These are phyloP conservation scores for Pygocentrus nattereri DNA, from an alignment of 2,797 vertebrate species.

Conservation along the genomic window DNA sequence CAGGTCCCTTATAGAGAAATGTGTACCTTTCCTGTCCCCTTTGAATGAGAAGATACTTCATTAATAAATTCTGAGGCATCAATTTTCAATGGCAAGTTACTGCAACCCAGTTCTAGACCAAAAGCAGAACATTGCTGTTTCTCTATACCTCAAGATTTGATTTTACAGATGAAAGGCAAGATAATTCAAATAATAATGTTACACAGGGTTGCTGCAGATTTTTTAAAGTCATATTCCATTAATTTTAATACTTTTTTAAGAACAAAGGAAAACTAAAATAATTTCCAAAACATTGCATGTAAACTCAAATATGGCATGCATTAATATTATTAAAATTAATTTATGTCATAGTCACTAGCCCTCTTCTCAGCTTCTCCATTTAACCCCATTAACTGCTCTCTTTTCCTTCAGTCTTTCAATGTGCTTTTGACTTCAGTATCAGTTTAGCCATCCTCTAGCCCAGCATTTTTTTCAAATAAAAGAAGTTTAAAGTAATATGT, in stretches of 20 bases:
- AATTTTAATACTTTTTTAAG: background rate
- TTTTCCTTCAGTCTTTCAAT: too few relatives aligned
- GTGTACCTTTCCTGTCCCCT: slow-evolving; percentile 86
- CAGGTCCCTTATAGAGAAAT: slow-evolving; percentile 88
- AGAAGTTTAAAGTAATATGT: too few relatives aligned
- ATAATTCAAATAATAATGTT: background rate
- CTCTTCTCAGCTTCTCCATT: too few relatives aligned
- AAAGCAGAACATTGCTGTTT: background rate
- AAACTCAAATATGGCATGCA: background rate
- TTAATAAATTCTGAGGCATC: background rate
- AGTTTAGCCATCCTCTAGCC: too few relatives aligned
- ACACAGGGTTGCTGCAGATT: background rate
- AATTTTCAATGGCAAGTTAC: background rate
- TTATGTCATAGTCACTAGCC: too few relatives aligned
- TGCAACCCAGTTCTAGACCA: background rate
- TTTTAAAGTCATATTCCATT: background rate
- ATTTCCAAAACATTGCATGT: background rate
- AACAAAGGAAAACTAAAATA: background rate
- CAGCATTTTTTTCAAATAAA: too few relatives aligned
- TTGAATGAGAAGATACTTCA: slow-evolving; percentile 37
- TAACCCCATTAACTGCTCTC: too few relatives aligned
- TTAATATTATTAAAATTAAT: background rate
- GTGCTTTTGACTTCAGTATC: too few relatives aligned
- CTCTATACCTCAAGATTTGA: background rate
- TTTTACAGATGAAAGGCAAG: too few relatives aligned